Base-by-base conservation (phyloP, 2,888 invertebrate genomes). In the Luperina testacea region DNA sequence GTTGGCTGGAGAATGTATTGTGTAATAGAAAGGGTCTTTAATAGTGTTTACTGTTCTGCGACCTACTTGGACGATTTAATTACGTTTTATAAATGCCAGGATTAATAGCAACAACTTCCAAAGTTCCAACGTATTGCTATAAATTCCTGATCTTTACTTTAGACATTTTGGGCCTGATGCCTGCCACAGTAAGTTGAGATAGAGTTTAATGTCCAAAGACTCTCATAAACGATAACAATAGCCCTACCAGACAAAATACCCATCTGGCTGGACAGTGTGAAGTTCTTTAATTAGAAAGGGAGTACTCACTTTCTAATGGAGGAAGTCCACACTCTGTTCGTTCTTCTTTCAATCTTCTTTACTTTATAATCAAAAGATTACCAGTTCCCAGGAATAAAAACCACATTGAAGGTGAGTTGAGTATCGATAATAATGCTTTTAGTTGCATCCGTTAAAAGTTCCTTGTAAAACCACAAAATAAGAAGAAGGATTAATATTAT, bases 21-120 rank as follows among this genome's bases (percentile, higher is more conserved):
- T 80, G 84, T 68, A 88, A 90, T 72, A 67, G 80, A 73, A 71
- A 77, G 70, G 64, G 70, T 78, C 80, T 70, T 83, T 75, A 85
- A 88, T 82, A 81, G 75, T 85, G 81, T 86, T 88, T 85, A 84
- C 81, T 61, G 70, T 76, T 78, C 57, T 20, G n/a, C 45, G 77
- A 71, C 78, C 88, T 67, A 86, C 70, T 69, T 72, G 61, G 32
- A 65, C 38, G 32, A 59, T 51, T 69, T 32, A 65, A 24, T 76
- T 77, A 71, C 15, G 38, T 75, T 75, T 67, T 17, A 63, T 72
- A 17, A 53, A 68, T 71, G 15, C 57, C 59, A 68, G 59, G 63
- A 80, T 73, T 68, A 71, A n/a, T 5, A 42, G 42, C 42, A 8
- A 42, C n/a, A n/a, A n/a, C 4, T 71, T 59, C n/a, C 11, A 17